Base-by-base conservation (phyloP, 2,888 invertebrate genomes). In the Holacanthella duospinosa region DNA sequence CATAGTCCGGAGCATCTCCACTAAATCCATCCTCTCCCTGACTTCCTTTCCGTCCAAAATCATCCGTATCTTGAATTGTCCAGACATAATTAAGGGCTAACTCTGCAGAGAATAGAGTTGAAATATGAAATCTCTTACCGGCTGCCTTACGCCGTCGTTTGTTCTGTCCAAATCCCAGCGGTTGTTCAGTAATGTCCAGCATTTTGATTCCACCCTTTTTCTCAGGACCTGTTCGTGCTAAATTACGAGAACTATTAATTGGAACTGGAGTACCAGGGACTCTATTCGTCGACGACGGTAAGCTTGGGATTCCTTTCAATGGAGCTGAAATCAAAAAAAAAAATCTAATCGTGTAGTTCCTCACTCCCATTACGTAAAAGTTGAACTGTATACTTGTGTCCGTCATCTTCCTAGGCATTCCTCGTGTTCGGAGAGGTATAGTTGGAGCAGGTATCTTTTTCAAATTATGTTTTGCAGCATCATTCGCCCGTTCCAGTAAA, bases 331-430 rank as follows among this genome's bases (percentile, higher is more conserved):
- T 2, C 48, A 64, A 63, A 66, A 62, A 36, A 48, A 43, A 24
- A 28, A 29, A 59, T 29, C 25, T 55, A n/a, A n/a, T n/a, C n/a
- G n/a, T n/a, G n/a, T n/a, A 26, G 29, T 26, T 29, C 19, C 6
- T 29, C 6, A 61, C 19, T 27, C 27, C n/a, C n/a, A 60, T 27
- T n/a, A 6, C 53, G 26, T n/a, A 54, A 26, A 27, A 57, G 21
- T 9, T 58, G n/a, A n/a, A n/a, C 21, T 24, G 21, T 12, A 21
- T 79, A 91, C 90, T 93, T 44, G 92, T 90, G 75, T 95, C 94
- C 74, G 94, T 94, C 92, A 95, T 93, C 82, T 94, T 94, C 74
- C 94, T 84, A 0, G 93, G 93, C 88, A 93, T 90, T 71, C 88
- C 88, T 66, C 89, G 79, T 25, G 90, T 89, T 68, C 93, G 80